Evolutionary conservation across 2,113 vertebrate species (phyloP).

Genomic region (Ptilonorhynchus violaceus): DNA sequence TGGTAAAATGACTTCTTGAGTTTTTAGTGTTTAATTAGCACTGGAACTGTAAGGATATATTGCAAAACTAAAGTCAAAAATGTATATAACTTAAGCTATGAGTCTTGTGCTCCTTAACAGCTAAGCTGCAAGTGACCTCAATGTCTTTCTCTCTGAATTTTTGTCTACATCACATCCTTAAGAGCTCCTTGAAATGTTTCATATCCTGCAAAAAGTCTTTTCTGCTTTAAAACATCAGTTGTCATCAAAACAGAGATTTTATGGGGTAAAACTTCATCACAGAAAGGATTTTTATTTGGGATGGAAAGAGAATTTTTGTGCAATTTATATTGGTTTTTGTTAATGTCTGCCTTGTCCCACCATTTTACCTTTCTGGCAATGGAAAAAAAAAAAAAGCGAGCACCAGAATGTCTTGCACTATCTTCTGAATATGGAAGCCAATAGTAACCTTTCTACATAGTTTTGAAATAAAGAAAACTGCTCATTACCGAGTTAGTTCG

Average conservation of each 20-base stretch:
- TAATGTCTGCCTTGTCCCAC: background rate
- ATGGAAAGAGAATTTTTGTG: background rate
- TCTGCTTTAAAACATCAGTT: background rate
- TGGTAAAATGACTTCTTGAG: background rate
- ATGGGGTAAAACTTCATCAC: background rate
- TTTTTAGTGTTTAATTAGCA: background rate
- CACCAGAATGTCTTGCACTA: background rate
- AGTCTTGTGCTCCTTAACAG: background rate
- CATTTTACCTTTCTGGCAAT: background rate
- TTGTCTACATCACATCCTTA: background rate
- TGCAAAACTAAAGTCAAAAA: background rate
- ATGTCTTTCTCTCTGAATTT: background rate
- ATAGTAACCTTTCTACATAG: background rate
- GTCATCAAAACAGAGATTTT: background rate
- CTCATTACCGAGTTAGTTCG: background rate
- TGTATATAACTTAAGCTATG: background rate
- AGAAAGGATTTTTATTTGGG: background rate
- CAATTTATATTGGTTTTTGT: background rate
- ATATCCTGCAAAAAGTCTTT: background rate
- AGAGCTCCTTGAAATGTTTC: background rate
- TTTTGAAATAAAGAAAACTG: conserved; percentile 3
- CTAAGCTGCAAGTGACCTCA: background rate
- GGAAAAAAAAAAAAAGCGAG: background rate
- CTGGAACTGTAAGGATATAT: background rate
- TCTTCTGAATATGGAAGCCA: background rate